Conservation (phyloP, 1,140 invertebrate genomes). For the Drosophila suzukii region DNA sequence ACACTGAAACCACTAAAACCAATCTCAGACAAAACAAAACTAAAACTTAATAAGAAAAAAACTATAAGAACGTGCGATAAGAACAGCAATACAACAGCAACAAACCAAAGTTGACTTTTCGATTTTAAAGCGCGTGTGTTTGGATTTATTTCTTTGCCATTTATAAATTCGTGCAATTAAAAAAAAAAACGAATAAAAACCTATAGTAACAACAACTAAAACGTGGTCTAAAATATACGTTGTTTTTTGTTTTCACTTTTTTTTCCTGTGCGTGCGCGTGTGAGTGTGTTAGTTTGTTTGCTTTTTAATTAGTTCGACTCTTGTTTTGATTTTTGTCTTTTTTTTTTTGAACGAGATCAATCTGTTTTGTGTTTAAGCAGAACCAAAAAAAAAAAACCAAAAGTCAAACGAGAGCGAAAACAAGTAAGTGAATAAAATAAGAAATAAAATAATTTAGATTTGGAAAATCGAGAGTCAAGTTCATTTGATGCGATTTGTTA, state of each 20-base stretch:
- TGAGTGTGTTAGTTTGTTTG: slow-evolving; percentile 52
- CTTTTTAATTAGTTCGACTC: slow-evolving; percentile 70
- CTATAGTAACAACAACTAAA: slow-evolving; percentile 22
- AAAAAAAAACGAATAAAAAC: slow-evolving; percentile 13
- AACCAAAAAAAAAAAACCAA: slow-evolving; percentile 38
- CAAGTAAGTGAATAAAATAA: slow-evolving; percentile 38
- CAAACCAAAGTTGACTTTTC: slow-evolving; percentile 49
- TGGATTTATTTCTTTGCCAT: slow-evolving; percentile 24
- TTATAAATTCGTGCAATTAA: slow-evolving; percentile 8
- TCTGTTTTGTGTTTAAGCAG: slow-evolving; percentile 36
- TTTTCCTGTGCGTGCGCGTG: slow-evolving; percentile 56
- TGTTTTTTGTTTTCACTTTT: slow-evolving; percentile 62
- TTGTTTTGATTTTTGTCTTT: slow-evolving; percentile 51
- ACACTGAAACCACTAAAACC: slow-evolving; percentile 11
- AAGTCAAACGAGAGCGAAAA: slow-evolving; percentile 15
- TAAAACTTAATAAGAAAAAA: not conserved
- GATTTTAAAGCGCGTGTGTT: slow-evolving; percentile 46
- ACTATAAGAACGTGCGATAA: slow-evolving; percentile 62
- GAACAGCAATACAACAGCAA: slow-evolving; percentile 31
- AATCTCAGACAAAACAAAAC: slow-evolving; percentile 12
- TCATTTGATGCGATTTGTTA: slow-evolving; percentile 24
- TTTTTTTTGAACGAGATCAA: slow-evolving; percentile 22
- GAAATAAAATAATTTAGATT: slow-evolving; percentile 8
- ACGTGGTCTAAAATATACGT: slow-evolving; percentile 27
- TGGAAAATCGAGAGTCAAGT: slow-evolving; percentile 25